These are phyloP conservation scores for Heliconius hermathena DNA, from an alignment of 1,140 invertebrate genomes.

Conservation along the genomic window DNA sequence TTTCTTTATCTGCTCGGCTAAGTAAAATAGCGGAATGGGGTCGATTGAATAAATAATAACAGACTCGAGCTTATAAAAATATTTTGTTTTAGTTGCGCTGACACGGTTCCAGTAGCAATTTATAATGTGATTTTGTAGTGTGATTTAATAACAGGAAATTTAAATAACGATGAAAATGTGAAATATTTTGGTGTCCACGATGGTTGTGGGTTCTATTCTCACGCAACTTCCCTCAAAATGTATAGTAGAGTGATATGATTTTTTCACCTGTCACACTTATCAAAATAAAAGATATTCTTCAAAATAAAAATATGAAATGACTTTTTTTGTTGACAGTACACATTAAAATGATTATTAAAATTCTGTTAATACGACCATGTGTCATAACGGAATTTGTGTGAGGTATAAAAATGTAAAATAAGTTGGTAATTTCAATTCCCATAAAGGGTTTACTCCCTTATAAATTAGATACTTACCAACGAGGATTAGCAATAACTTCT, in stretches of 20 bases:
- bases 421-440: constrained; percentile 68
- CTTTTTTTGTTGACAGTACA: neutral
- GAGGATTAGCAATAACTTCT: constrained; percentile 42
- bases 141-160: neutral
- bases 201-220: neutral
- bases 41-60: constrained; percentile 30
- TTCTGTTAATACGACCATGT: constrained; percentile 22
- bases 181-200: neutral
- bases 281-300: too few species aligned
- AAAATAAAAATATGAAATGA: too few species aligned
- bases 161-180: neutral
- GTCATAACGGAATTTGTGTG: constrained; percentile 23
- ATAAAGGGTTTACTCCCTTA: constrained; percentile 53
- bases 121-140: neutral
- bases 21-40: constrained; percentile 35
- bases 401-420: constrained; percentile 69
- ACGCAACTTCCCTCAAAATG: neutral
- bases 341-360: constrained; percentile 6
- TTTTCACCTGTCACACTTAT: too few species aligned
- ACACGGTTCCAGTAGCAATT: neutral
- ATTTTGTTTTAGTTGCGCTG: constrained; percentile 15
- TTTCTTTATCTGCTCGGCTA: constrained; percentile 36
- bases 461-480: constrained; percentile 73
- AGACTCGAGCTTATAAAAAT: constrained; percentile 11
- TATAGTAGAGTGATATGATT: too few species aligned